Base-by-base conservation (phyloP, 2,113 vertebrate species). In the Lutjanus erythropterus region DNA sequence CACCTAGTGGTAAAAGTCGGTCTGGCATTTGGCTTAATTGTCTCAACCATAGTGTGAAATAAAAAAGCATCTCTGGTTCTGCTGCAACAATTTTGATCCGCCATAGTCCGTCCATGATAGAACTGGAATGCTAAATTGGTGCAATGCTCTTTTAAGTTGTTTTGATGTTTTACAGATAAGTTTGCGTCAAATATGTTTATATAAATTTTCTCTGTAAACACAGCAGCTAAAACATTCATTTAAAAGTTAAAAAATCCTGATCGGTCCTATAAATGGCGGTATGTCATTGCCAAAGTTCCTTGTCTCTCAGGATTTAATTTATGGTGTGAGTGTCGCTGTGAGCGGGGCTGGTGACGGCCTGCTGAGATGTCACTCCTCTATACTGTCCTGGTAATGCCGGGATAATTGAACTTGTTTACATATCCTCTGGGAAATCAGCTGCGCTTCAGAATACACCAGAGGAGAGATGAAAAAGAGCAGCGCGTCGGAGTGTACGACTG, bases 331-430 rank as follows among this genome's bases (percentile, higher is more conserved):
- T 60, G 65, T 69, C 52, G 21, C 74, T 81, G 42, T 39, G 75
- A 69, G 41, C 44, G 46, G 14, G 42, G 65, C 74, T 85, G 74
- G 71, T 46, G 83, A 71, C 69, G 33, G 72, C 83, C 71, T n/a
- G 87, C 72, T 90, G 50, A 74, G 82, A 76, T 81, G 81, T 89
- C 90, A 84, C 80, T 91, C 85, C 75, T 84, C 86, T 84, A 78
- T 87, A 87, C 70, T 81, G 78, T 84, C 88, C 76, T 88, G 69
- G 76, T 92, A 87, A 89, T 77, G 85, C 90, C 19, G 56, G 79
- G 84, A 92, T 93, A 93, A 95, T 92, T 93, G 77, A 94, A 93
- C 92, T 91, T 93, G 89, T 93, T 94, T 94, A 92, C 79, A 91
- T 93, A 86, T 93, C 93, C 92, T 86, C 42, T 88, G 92, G 93